These are phyloP conservation scores for Agelastica alni DNA, from an alignment of 2,888 invertebrate genomes.

Conservation along the genomic window DNA sequence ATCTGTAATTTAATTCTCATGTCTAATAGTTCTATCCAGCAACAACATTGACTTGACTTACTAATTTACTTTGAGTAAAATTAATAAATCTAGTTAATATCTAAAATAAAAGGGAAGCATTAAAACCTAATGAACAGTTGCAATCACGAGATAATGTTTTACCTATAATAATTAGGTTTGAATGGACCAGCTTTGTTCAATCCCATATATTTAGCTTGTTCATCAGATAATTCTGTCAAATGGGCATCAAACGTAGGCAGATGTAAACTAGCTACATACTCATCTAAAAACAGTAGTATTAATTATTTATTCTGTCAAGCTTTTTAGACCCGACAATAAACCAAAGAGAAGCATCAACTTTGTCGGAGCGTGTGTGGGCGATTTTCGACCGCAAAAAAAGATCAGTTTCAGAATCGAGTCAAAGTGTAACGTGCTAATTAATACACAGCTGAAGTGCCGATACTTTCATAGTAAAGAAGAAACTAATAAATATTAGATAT, in stretches of 20 bases:
- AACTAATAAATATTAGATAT: no score
- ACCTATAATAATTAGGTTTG: conserved; percentile 98
- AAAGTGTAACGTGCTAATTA: no score
- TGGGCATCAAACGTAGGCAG: conserved; percentile 97
- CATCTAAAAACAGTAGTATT: conserved; percentile 73
- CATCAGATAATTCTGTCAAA: conserved; percentile 92
- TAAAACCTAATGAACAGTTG: no score
- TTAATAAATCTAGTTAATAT: conserved; percentile 26
- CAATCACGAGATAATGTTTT: no score
- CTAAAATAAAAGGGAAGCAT: conserved; percentile 23
- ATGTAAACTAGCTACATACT: conserved; percentile 96
- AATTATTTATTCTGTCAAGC: neutral
- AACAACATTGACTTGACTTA: conserved; percentile 39
- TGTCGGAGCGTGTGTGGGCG: no score
- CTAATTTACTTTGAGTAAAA: conserved; percentile 21
- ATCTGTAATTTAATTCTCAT: conserved; percentile 6
- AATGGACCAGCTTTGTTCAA: conserved; percentile 97
- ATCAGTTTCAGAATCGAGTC: no score
- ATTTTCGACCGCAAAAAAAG: no score
- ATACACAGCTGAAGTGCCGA: no score
- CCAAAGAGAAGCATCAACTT: no score
- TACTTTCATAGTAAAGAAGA: no score
- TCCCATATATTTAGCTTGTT: conserved; percentile 97
- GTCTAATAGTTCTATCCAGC: conserved; percentile 33
- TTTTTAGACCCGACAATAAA: no score